Base-by-base conservation (phyloP, 1,140 invertebrate species). In the Danaus plexippus region DNA sequence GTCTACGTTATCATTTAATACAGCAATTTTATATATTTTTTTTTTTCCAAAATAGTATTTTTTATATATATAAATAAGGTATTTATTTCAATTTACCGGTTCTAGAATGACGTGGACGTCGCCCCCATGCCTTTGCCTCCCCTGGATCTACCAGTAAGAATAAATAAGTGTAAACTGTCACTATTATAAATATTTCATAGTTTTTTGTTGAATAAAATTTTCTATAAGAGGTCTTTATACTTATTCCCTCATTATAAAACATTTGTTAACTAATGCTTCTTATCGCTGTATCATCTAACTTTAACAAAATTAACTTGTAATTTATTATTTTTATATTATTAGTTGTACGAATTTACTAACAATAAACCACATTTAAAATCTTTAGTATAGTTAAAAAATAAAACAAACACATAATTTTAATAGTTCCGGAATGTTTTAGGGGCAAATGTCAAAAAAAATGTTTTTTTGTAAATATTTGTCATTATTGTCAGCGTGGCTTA, bases 81-180 rank as follows among this genome's bases (percentile, higher is more conserved):
- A 4, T 32, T 32, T 32, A 32, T 32, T 32, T 32, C 5, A 32
- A 32, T 32, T 32, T 32, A 32, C 22, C 22, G 22, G 22, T 32
- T 32, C 7, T 32, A 64, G 63, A 64, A 64, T 49, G 63, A 64
- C 48, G 63, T 54, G 43, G 63, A 64, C 45, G 46, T 64, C 10
- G 54, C 59, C 52, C 11, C 11, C 51, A 54, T 18, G 41, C 43
- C 48, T 40, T 52, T 54, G 52, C 41, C 58, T 44, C 58, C 57
- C 18, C 54, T 47, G 44, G 63, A 64, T 11, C 54, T 64, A 18
- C 51, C 63, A 41, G 63, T 64, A 64, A 64, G 63, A 58, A 32
- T 32, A 4, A 32, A 3, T 4, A 32, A 15, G 15, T 32, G 22
- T 32, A 2, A 32, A 32, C 22, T 32, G 22, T 32, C 22, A 32